Conservation (phyloP, 2,113 vertebrate genomes). For the Dipodomys ordii region DNA sequence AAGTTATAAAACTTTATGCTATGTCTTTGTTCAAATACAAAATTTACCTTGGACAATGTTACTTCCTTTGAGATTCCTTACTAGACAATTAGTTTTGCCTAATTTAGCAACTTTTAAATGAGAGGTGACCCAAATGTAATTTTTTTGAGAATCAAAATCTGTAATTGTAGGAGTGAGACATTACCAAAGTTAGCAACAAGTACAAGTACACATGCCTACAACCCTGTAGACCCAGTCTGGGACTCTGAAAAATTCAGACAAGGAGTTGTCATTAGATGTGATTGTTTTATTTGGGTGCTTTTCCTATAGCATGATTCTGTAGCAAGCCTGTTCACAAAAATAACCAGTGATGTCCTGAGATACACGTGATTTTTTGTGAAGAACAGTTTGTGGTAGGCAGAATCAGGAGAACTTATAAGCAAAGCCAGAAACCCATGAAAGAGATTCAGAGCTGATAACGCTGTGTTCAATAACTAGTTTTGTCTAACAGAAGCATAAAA, state of each 20-base stretch:
- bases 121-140: not conserved
- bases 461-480: constrained; percentile 6
- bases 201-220: not conserved
- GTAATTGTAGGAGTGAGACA: not conserved
- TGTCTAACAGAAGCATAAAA: constrained; percentile 12
- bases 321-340: not conserved
- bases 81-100: not conserved
- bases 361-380: not conserved
- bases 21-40: constrained; percentile 13
- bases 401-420: not conserved
- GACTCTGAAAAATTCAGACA: constrained; percentile 1
- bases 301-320: not conserved
- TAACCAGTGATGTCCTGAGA: not conserved
- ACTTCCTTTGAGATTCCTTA: not conserved
- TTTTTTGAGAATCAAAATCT: constrained; percentile 32
- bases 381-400: not conserved
- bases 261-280: not conserved
- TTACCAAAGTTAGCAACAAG: not conserved
- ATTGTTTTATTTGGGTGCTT: not conserved
- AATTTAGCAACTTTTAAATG: not conserved
- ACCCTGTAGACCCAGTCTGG: not conserved
- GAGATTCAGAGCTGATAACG: not conserved
- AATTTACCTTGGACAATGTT: not conserved
- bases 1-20: not conserved
- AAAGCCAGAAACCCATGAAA: not conserved